Evolutionary conservation across 2,888 invertebrate genomes (phyloP).

Genomic region (Eueremaeus valkanovi): DNA sequence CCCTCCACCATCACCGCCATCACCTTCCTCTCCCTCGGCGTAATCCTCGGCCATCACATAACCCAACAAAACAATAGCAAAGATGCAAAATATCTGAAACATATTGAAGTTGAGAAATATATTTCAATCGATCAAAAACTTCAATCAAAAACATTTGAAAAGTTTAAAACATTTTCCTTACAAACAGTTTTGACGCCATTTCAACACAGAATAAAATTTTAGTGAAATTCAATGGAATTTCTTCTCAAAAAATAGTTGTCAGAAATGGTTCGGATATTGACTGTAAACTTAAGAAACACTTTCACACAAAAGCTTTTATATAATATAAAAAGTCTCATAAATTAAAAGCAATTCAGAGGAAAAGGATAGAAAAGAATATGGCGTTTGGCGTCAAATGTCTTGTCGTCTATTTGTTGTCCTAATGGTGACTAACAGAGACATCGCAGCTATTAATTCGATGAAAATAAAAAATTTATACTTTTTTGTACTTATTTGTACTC

Average conservation of each 20-base stretch:
- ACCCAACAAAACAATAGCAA: constrained; percentile 28
- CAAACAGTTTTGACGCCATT: constrained; percentile 4
- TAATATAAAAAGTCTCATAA: constrained; percentile 11
- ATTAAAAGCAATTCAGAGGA: too few relatives aligned
- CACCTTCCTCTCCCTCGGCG: background rate
- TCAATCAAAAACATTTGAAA: background rate
- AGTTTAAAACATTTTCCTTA: background rate
- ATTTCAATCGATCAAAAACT: background rate
- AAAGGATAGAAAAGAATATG: background rate
- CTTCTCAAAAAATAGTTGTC: background rate
- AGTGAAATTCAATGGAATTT: background rate
- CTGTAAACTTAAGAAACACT: constrained; percentile 1
- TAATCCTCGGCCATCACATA: background rate
- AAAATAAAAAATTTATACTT: constrained; percentile 4
- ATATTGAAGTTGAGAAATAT: background rate
- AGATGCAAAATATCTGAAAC: background rate
- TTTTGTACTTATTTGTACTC: background rate
- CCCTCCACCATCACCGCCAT: constrained; percentile 26
- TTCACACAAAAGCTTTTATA: constrained; percentile 10
- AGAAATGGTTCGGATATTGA: background rate
- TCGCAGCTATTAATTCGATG: constrained; percentile 22
- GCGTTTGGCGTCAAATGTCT: background rate
- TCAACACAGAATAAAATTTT: background rate
- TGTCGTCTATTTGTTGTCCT: background rate
- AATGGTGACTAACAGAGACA: constrained; percentile 22